Base-by-base conservation (phyloP, 2,888 invertebrate species). In the Synanthedon myopaeformis region DNA sequence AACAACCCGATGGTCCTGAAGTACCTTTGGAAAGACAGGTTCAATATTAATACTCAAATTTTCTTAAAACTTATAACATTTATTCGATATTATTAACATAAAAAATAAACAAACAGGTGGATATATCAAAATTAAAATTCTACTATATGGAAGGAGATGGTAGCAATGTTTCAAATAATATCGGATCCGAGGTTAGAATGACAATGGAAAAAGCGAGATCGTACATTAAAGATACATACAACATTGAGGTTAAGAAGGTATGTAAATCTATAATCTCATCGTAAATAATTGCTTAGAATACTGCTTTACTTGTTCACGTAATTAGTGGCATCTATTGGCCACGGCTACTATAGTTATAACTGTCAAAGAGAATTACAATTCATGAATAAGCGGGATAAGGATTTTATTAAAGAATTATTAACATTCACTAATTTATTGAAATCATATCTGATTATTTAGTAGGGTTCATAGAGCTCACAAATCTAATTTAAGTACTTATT, bases 91-190 rank as follows among this genome's bases (percentile, higher is more conserved):
- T 42, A 12, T n/a, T 45, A 45, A 13, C 0, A 42, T 45, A 45
- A 13, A 45, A 45, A n/a, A 3, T 45, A 45, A 45, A 45, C n/a
- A 13, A 1, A 45, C 72, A 92, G 92, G 87, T 91, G 3, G 79
- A 89, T 53, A 57, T 92, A 48, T 88, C 89, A 49, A 90, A 92
- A 59, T 72, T 96, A 41, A 92, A 91, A 56, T 90, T 94, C 63
- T 96, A 91, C 71, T 96, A 93, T 70, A 92, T 96, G 91, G 92
- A 94, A 61, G 92, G 94, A 58, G 93, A 94, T 61, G 92, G 91
- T 4, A 90, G 92, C 53, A 89, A 91, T 23, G 83, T 93, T 52
- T 89, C 91, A 2, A 87, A 89, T 55, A 74, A 86, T 3, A 89
- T 93, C 0, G 88, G 90, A 42, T 66, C 82, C 5, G 91, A 93